Base-by-base conservation (phyloP, 1,140 invertebrate genomes). In the Leucophenga varia region DNA sequence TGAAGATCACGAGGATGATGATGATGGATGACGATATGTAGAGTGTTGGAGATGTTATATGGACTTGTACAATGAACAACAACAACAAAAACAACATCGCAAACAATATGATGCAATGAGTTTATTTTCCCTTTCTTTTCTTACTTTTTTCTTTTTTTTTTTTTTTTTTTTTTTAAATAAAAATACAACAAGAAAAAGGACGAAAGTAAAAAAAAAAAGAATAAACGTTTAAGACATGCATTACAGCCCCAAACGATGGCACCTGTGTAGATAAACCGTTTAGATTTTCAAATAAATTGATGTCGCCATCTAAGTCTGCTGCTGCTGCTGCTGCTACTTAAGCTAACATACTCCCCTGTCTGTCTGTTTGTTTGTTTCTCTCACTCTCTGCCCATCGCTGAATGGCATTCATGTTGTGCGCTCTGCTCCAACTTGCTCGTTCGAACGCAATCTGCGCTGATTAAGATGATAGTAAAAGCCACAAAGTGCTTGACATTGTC, bases 261-360 rank as follows among this genome's bases (percentile, higher is more conserved):
- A 47, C 44, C 44, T 47, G 44, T 47, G 44, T 36, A 47, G 44
- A 47, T 47, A 47, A 47, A 47, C 44, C 44, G 44, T 47, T 47
- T 47, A 47, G 44, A 47, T 35, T 47, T 47, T 47, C 44, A 47
- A 47, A 47, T 47, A 47, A 47, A 47, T 47, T 47, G 44, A 47
- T 47, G 44, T 39, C 44, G 25, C 44, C 34, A n/a, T n/a, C n/a
- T n/a, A n/a, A n/a, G n/a, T n/a, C n/a, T n/a, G n/a, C n/a, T n/a
- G n/a, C n/a, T n/a, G n/a, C n/a, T n/a, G n/a, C n/a, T n/a, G n/a
- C n/a, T n/a, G 44, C 44, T 39, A 25, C 19, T 36, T 47, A 47
- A 47, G 43, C 31, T 22, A 44, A 44, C 31, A 32, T 35, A 31
- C 34, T 30, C 32, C 16, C 30, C 31, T 35, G 32, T 44, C n/a